Percentiles rank a stretch among this genome's conserved stretches.
These are phyloP conservation scores for Papilio demoleus DNA, from an alignment of 2,888 invertebrate species.

Conservation along the genomic window DNA sequence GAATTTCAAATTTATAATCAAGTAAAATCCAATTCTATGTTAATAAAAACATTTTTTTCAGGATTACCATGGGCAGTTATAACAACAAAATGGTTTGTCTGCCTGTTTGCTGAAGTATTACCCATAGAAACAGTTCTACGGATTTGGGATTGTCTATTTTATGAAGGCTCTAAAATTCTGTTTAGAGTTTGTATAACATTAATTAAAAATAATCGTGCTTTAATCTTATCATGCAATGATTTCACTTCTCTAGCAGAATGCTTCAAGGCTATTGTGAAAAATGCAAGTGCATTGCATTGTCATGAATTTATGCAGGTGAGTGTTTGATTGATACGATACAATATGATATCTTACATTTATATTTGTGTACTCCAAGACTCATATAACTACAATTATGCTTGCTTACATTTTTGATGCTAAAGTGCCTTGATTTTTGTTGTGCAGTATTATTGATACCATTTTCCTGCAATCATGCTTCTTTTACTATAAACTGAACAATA, in stretches of 20 bases:
- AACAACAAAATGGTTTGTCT: conserved; percentile 98
- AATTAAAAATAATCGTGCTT: conserved; percentile 88
- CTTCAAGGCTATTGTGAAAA: conserved; percentile 92
- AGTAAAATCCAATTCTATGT: not conserved
- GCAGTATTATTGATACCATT: too few species aligned
- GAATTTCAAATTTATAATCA: not conserved
- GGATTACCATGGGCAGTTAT: conserved; percentile 95
- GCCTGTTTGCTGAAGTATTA: conserved; percentile 95
- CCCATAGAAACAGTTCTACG: conserved; percentile 97
- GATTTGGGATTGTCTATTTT: conserved; percentile 98
- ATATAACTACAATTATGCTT: too few species aligned
- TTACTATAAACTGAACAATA: too few species aligned
- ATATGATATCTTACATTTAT: not conserved
- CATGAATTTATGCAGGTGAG: conserved; percentile 94
- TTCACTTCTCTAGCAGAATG: conserved; percentile 91
- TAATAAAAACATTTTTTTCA: conserved; percentile 47
- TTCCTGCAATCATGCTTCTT: too few species aligned
- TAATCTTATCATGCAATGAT: conserved; percentile 90
- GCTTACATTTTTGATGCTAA: too few species aligned
- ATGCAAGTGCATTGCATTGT: conserved; percentile 91
- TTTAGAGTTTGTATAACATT: conserved; percentile 94
- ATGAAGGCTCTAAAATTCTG: conserved; percentile 96
- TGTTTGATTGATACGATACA: not conserved
- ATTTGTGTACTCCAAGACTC: not conserved
- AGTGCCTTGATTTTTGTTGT: not conserved